Evolutionary conservation across 2,113 vertebrate species (phyloP).

Genomic region (Stomatorhinus ivindoensis): DNA sequence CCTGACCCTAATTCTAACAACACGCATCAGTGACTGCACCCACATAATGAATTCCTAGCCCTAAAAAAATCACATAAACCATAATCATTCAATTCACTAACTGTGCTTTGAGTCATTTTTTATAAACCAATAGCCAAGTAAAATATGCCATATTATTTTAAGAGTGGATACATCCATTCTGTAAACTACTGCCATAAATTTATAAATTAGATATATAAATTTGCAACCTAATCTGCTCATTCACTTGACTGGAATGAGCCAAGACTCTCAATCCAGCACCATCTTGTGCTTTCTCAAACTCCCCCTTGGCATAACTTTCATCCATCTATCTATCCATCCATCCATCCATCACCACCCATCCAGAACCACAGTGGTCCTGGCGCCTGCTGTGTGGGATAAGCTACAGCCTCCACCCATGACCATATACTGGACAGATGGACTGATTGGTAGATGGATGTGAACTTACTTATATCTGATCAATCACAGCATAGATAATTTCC

Average conservation of each 20-base stretch:
- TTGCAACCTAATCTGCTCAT: conserved; percentile 44
- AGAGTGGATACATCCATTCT: not conserved
- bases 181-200: not conserved
- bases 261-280: not conserved
- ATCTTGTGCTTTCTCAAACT: not conserved
- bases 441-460: not conserved
- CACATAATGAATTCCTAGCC: conserved; percentile 41
- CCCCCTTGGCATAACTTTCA: not conserved
- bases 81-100: conserved; percentile 37
- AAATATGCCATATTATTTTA: not conserved
- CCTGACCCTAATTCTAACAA: conserved; percentile 9
- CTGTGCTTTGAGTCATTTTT: not conserved
- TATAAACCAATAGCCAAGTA: not conserved
- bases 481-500: not conserved
- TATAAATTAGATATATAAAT: no score
- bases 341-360: not conserved
- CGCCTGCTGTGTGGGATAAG: not conserved
- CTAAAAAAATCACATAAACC: conserved; percentile 50
- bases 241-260: not conserved
- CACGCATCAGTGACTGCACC: not conserved
- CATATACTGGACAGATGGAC: not conserved
- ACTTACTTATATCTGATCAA: not conserved
- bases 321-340: not conserved
- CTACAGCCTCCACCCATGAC: not conserved
- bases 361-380: not conserved